A percentile compares a stretch with the other conserved stretches of the same genome.
phyloP scores from a whole-genome alignment of 2,797 vertebrate genomes.

The Rhinophrynus dorsalis region DNA sequence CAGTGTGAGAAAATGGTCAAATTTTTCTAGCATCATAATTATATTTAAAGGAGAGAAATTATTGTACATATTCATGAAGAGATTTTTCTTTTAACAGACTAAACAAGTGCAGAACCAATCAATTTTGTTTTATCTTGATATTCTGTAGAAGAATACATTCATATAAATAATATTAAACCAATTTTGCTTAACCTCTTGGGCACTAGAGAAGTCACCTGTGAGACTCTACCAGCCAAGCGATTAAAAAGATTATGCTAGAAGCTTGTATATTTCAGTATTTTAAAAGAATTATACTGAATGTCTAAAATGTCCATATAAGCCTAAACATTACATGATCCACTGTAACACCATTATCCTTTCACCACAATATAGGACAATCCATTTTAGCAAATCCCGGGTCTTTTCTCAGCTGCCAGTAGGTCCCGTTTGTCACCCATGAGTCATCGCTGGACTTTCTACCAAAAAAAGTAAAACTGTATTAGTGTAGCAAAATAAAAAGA shows the following conservation, averaged over 20 bases:
- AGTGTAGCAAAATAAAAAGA: no score
- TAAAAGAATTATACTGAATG: neutral
- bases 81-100: neutral
- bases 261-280: constrained; percentile 42
- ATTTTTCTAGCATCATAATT: no score
- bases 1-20: no score
- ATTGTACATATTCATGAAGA: neutral
- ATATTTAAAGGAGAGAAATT: neutral
- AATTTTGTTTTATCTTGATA: neutral
- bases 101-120: constrained; percentile 10
- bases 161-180: neutral
- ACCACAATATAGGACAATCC: constrained; percentile 89
- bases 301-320: neutral
- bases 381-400: constrained; percentile 83
- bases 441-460: constrained; percentile 86
- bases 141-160: no score
- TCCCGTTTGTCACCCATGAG: constrained; percentile 91
- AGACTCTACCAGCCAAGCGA: constrained; percentile 46
- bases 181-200: neutral
- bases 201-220: neutral
- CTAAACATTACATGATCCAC: neutral
- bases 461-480: constrained; percentile 32
- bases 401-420: constrained; percentile 88
- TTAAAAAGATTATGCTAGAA: no score
- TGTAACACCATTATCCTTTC: constrained; percentile 55